Percentiles rank a stretch among this genome's conserved stretches.
Conservation (phyloP, 2,113 vertebrate species). For the Rhinolophus sinicus region DNA sequence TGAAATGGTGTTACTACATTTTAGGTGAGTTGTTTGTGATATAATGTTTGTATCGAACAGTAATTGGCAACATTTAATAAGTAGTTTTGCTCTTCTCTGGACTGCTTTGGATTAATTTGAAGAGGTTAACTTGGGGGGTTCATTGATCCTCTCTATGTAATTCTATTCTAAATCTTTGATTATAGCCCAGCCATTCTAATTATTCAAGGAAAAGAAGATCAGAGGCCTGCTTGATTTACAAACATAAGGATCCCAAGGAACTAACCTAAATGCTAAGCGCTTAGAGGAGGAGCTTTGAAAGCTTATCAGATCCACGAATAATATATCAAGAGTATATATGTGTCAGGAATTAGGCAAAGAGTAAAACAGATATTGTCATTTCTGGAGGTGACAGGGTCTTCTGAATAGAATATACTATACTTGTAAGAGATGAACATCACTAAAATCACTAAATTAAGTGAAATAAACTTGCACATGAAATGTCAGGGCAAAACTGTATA, state of each 20-base stretch:
- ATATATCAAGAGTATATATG: background rate
- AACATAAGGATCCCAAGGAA: background rate
- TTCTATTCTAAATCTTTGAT: slow-evolving; percentile 33
- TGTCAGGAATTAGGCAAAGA: background rate
- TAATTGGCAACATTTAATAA: background rate
- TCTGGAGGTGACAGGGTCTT: background rate
- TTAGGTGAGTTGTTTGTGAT: background rate
- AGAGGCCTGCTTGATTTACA: slow-evolving; percentile 32
- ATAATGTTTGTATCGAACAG: background rate
- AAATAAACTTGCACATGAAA: background rate
- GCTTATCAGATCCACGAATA: background rate
- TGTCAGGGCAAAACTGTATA: background rate
- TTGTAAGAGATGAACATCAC: background rate
- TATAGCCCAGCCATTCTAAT: background rate
- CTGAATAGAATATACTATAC: background rate
- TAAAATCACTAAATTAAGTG: slow-evolving; percentile 10
- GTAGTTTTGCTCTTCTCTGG: background rate
- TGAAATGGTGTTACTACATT: background rate
- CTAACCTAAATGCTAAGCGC: background rate
- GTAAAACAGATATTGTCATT: background rate
- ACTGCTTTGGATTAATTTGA: background rate
- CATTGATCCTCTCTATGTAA: background rate
- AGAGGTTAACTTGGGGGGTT: background rate
- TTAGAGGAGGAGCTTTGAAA: background rate
- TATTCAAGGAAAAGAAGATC: background rate